phyloP scores from a whole-genome alignment of 2,113 vertebrate species.

The Aptenodytes forsteri region DNA sequence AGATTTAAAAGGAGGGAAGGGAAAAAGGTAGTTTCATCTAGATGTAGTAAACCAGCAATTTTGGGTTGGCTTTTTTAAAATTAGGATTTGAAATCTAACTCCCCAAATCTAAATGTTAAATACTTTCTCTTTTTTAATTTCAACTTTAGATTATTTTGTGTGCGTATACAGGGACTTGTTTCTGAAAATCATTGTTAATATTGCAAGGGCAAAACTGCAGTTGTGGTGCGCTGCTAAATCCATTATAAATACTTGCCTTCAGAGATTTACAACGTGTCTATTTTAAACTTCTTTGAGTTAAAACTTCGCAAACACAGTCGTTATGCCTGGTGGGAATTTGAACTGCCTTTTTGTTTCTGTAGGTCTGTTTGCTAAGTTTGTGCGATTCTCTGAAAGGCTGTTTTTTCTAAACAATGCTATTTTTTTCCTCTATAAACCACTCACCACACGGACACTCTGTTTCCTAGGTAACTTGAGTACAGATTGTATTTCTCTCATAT shows the following conservation, averaged over 20 bases:
- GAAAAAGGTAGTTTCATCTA: background rate
- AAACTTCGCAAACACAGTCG: background rate
- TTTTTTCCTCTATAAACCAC: background rate
- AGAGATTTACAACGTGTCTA: background rate
- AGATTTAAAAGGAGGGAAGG: background rate
- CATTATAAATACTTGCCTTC: background rate
- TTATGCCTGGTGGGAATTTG: slow-evolving; percentile 15
- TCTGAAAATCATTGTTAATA: background rate
- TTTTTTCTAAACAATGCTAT: slow-evolving; percentile 53
- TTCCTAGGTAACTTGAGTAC: slow-evolving; percentile 63
- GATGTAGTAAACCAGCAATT: background rate
- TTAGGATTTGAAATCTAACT: background rate
- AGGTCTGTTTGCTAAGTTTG: slow-evolving; percentile 44
- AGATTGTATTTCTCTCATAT: slow-evolving; percentile 56
- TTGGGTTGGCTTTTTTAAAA: background rate
- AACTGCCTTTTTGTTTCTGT: background rate
- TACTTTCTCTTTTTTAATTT: background rate
- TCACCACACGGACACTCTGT: slow-evolving; percentile 32
- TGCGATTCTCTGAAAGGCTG: slow-evolving; percentile 15
- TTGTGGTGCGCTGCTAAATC: background rate
- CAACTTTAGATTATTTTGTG: background rate
- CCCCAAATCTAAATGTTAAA: background rate
- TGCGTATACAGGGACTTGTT: background rate
- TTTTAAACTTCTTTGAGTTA: slow-evolving; percentile 22
- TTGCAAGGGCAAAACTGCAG: background rate